Evolutionary conservation across 2,888 invertebrate genomes (phyloP).

Genomic region (Aporophyla lueneburgensis): DNA sequence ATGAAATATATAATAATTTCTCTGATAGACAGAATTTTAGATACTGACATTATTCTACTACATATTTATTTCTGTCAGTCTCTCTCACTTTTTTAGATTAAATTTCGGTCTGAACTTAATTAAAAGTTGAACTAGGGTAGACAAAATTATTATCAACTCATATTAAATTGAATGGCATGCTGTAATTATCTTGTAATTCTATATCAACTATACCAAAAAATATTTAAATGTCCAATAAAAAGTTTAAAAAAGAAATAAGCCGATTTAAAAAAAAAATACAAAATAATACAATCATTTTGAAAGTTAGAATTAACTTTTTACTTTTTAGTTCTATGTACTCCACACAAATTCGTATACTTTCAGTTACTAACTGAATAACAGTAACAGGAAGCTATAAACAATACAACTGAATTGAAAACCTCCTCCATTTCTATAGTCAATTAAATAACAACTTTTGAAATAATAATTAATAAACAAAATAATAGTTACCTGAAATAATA

Average conservation of each 20-base stretch:
- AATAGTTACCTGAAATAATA: slow-evolving; percentile 92
- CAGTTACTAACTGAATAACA: too few species aligned
- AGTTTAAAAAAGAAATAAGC: too few species aligned
- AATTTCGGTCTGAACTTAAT: not conserved
- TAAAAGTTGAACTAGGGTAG: not conserved
- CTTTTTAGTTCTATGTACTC: too few species aligned
- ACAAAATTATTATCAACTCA: not conserved
- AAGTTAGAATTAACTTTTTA: too few species aligned
- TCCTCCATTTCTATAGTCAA: too few species aligned
- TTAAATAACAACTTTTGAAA: not conserved
- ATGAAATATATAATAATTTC: slow-evolving; percentile 3
- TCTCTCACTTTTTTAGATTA: not conserved
- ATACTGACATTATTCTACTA: not conserved
- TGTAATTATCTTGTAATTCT: not conserved
- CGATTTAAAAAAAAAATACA: too few species aligned
- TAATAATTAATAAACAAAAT: not conserved
- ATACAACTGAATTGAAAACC: too few species aligned
- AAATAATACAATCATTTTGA: too few species aligned
- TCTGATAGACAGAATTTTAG: not conserved
- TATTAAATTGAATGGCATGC: not conserved
- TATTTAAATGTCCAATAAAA: too few species aligned
- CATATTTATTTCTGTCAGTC: not conserved
- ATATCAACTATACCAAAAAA: not conserved
- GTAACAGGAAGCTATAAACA: too few species aligned
- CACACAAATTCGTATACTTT: too few species aligned